These are phyloP conservation scores for Gobionotothen gibberifrons DNA, from an alignment of 2,797 vertebrate genomes.

Conservation along the genomic window DNA sequence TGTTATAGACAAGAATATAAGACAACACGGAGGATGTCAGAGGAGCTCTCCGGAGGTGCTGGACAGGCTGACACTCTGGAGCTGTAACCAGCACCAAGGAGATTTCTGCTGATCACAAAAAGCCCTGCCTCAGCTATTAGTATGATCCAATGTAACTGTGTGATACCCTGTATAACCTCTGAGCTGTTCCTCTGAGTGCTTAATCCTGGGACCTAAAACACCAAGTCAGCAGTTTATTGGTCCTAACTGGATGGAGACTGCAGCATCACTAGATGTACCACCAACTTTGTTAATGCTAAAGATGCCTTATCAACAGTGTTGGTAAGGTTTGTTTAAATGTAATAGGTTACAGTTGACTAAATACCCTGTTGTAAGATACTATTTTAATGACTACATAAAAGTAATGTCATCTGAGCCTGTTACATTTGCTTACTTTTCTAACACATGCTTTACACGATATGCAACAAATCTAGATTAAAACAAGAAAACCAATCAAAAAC, in stretches of 20 bases:
- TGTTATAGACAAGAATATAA: too few relatives aligned
- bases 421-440: too few relatives aligned
- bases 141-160: neutral
- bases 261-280: neutral
- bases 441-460: too few relatives aligned
- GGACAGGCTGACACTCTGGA: neutral
- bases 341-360: too few relatives aligned
- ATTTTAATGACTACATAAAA: too few relatives aligned
- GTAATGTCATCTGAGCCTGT: too few relatives aligned
- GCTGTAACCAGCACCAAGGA: neutral
- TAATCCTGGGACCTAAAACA: neutral
- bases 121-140: neutral
- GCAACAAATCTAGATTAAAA: too few relatives aligned
- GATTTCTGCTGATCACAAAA: neutral
- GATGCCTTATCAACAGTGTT: neutral
- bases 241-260: conserved; percentile 7
- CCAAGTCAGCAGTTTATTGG: conserved; percentile 11
- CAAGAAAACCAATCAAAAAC: too few relatives aligned
- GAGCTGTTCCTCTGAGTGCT: conserved; percentile 2
- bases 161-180: conserved; percentile 4
- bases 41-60: too few relatives aligned
- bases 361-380: too few relatives aligned
- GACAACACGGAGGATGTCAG: too few relatives aligned
- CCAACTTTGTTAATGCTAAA: neutral
- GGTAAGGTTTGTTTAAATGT: too few relatives aligned